Evolutionary conservation across 2,113 vertebrate species (phyloP).

Genomic region (Callipepla squamata): DNA sequence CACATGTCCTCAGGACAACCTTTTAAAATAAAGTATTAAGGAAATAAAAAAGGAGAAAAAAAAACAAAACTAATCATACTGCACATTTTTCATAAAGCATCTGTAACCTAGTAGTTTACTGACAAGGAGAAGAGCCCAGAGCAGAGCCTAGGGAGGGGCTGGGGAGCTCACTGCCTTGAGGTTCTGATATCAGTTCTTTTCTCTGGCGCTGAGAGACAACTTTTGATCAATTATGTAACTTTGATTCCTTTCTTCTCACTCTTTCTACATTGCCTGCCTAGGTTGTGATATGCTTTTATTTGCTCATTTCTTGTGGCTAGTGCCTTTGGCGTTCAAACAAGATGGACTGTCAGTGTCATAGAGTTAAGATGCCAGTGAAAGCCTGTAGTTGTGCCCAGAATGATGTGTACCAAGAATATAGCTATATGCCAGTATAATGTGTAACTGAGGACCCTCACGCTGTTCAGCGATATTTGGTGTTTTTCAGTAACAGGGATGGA

Average conservation of each 20-base stretch:
- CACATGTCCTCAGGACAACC: constrained; percentile 13
- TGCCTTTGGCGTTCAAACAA: not conserved
- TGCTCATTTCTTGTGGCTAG: not conserved
- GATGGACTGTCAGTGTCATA: not conserved
- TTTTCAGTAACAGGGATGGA: not conserved
- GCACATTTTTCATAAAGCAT: not conserved
- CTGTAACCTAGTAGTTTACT: not conserved
- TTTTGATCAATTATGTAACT: constrained; percentile 7
- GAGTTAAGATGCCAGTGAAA: not conserved
- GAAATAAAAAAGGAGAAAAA: not conserved
- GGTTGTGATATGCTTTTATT: not conserved
- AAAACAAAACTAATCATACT: not conserved
- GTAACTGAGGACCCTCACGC: rapidly evolving
- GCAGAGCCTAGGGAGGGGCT: not conserved
- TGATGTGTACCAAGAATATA: not conserved
- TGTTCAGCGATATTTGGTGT: not conserved
- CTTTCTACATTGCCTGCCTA: not conserved
- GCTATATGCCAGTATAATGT: not conserved
- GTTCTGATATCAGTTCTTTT: not conserved
- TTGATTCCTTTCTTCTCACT: not conserved
- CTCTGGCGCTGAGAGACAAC: not conserved
- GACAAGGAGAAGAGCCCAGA: not conserved
- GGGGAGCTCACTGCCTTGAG: not conserved
- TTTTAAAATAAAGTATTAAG: constrained; percentile 35
- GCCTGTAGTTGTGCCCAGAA: not conserved